phyloP scores from a whole-genome alignment of 2,888 invertebrate species.

The Teleiodes luculella region DNA sequence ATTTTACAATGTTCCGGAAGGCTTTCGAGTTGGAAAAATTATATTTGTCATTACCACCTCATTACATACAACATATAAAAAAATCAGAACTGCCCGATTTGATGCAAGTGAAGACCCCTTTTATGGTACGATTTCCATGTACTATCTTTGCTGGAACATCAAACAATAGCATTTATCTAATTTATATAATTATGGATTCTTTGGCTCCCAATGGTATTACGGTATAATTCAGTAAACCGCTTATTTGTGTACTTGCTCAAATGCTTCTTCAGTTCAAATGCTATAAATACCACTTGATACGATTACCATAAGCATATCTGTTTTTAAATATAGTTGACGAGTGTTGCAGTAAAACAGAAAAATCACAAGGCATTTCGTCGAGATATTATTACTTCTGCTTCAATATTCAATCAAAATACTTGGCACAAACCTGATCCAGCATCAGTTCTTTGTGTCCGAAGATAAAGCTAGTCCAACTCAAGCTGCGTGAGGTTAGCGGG shows the following conservation, averaged over 20 bases:
- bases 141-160: constrained; percentile 36
- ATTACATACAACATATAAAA: no score
- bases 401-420: neutral
- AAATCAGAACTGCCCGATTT: no score
- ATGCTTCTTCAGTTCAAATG: neutral
- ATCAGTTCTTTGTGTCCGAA: constrained; percentile 42
- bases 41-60: no score
- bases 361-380: no score
- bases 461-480: constrained; percentile 40
- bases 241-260: neutral
- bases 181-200: constrained; percentile 45
- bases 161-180: constrained; percentile 43
- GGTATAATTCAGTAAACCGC: neutral
- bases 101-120: no score
- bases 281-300: no score
- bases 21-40: no score
- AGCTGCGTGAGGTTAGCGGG: constrained; percentile 17
- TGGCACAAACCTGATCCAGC: neutral
- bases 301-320: no score
- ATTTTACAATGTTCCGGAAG: no score
- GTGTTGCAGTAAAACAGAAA: no score
- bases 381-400: neutral
- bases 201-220: constrained; percentile 7
- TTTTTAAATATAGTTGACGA: no score
- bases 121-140: no score